Conservation (phyloP, 1,140 invertebrate species). For the Diachasmimorpha longicaudata region DNA sequence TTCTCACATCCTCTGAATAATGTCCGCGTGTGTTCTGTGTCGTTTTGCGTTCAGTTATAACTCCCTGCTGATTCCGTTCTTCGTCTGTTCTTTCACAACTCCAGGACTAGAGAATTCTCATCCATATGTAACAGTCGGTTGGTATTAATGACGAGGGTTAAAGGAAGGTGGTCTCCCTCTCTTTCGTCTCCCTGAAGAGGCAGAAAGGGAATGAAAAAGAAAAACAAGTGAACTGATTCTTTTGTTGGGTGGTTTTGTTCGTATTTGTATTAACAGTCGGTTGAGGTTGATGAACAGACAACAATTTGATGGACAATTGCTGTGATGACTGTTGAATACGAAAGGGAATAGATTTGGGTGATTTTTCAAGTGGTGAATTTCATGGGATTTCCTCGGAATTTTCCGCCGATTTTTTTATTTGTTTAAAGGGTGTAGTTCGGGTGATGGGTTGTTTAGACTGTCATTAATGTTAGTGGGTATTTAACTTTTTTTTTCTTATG, state of each 20-base stretch:
- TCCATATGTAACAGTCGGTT: slow-evolving; percentile 64
- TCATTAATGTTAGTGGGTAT: too few relatives aligned
- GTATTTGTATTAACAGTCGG: slow-evolving; percentile 48
- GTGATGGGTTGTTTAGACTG: too few relatives aligned
- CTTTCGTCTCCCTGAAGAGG: slow-evolving; percentile 25
- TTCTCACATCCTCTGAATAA: slow-evolving; percentile 16
- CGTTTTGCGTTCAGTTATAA: slow-evolving; percentile 52
- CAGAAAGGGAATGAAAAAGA: slow-evolving; percentile 19
- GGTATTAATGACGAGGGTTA: slow-evolving; percentile 60
- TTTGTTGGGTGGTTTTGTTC: slow-evolving; percentile 16
- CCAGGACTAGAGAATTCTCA: slow-evolving; percentile 44
- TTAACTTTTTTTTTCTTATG: too few relatives aligned
- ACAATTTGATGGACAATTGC: slow-evolving; percentile 46
- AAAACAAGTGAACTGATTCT: slow-evolving; percentile 25
- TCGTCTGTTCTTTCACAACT: slow-evolving; percentile 9
- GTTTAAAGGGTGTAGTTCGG: too few relatives aligned
- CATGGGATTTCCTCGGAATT: too few relatives aligned
- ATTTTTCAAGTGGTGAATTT: too few relatives aligned
- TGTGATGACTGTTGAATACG: neutral
- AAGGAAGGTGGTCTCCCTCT: slow-evolving; percentile 31
- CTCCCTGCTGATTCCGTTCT: slow-evolving; percentile 31
- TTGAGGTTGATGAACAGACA: slow-evolving; percentile 57
- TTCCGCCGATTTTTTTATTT: too few relatives aligned
- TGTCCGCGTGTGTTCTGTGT: slow-evolving; percentile 30
- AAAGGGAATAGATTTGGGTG: too few relatives aligned